phyloP scores from a whole-genome alignment of 2,797 vertebrate genomes.

The Channa striata region DNA sequence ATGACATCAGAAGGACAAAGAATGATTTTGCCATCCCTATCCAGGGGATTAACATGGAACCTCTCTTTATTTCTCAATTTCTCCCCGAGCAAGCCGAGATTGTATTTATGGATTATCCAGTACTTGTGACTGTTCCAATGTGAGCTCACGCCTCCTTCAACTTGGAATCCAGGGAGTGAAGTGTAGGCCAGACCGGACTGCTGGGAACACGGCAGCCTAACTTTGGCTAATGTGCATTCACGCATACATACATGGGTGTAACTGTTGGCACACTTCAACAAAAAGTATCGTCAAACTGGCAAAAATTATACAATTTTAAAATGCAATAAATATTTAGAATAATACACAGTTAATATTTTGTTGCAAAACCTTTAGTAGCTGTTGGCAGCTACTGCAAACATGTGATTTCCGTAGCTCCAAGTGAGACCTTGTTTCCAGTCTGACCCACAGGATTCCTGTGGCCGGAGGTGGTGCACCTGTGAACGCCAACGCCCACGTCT shows the following conservation, averaged over 20 bases:
- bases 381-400: no score
- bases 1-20: constrained; percentile 81
- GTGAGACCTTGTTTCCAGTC: no score
- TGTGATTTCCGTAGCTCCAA: no score
- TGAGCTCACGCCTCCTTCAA: constrained; percentile 37
- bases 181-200: constrained; percentile 25
- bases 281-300: not conserved
- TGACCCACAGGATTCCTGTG: no score
- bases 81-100: constrained; percentile 51
- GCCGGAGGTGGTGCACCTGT: no score
- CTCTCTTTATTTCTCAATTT: constrained; percentile 50
- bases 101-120: constrained; percentile 75
- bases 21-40: constrained; percentile 70
- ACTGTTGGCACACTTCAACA: not conserved
- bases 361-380: not conserved
- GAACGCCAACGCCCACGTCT: no score
- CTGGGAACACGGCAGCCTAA: constrained; percentile 42
- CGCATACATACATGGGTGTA: constrained; percentile 4
- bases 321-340: no score
- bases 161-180: constrained; percentile 40
- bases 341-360: not conserved
- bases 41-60: constrained; percentile 75
- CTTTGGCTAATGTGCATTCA: constrained; percentile 5
- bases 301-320: no score
- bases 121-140: constrained; percentile 44